phyloP scores from a whole-genome alignment of 2,113 vertebrate genomes.

The Oostethus manadensis region DNA sequence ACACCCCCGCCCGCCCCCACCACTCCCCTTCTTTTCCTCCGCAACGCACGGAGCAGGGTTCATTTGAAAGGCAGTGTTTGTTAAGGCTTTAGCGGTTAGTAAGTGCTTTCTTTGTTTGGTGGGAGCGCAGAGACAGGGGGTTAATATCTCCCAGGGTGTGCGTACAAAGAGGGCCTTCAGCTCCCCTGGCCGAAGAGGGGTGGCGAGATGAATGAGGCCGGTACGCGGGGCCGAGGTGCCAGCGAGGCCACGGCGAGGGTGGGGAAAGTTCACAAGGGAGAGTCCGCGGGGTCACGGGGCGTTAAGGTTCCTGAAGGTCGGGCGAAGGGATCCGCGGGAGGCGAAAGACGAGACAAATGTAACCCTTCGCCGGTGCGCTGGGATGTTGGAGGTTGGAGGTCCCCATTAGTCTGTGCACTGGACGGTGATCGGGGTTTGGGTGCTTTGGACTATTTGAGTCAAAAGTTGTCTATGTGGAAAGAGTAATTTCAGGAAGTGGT shows the following conservation, averaged over 20 bases:
- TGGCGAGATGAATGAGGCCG: slow-evolving; percentile 63
- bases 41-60: slow-evolving; percentile 60
- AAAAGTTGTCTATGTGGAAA: too few relatives aligned
- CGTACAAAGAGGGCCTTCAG: slow-evolving; percentile 74
- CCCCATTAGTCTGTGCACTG: background rate
- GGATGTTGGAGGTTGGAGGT: background rate
- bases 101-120: slow-evolving; percentile 75
- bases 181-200: slow-evolving; percentile 62
- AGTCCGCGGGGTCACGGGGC: slow-evolving; percentile 25
- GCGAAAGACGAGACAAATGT: background rate
- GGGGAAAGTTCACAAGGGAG: slow-evolving; percentile 28
- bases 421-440: background rate
- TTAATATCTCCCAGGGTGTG: slow-evolving; percentile 72
- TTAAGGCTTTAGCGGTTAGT: slow-evolving; percentile 74
- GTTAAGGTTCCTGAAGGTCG: slow-evolving; percentile 6
- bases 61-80: slow-evolving; percentile 72
- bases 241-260: slow-evolving; percentile 53
- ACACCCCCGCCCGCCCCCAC: slow-evolving; percentile 21
- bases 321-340: slow-evolving; percentile 10
- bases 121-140: slow-evolving; percentile 58
- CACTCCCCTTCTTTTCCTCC: slow-evolving; percentile 29
- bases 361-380: background rate
- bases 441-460: too few relatives aligned
- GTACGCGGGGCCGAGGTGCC: slow-evolving; percentile 64
- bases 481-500: too few relatives aligned